Evolutionary conservation across 2,113 vertebrate genomes (phyloP), one percentile per base, ranked within the genome.

Genomic region (Cavia aperea): DNA sequence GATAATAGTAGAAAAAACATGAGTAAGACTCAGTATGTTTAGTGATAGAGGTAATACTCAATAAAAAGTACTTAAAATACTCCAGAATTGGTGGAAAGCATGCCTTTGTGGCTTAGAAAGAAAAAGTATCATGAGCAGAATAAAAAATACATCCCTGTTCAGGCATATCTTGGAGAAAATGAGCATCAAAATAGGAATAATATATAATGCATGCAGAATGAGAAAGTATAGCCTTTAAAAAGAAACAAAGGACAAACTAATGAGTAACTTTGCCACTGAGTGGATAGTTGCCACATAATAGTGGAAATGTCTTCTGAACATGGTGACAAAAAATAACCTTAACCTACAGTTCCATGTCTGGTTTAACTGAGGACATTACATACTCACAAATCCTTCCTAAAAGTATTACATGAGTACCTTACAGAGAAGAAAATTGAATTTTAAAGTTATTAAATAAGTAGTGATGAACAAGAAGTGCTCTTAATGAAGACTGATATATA

Each of bases 271-370:
- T 19, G 90, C 18, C 65, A 10, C 81, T 87, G 31, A 51, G 36
- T 9, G 26, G 54, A 73, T 62, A 91, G 87, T 49, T 93, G 70
- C 13, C 81, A 85, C 68, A 86, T 81, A 36, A 75, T 87, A 92
- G 83, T 66, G 36, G 49, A 87, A 81, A 26, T 89, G 0, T 49
- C 51, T 81, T 90, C 82, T 26, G 4, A 62, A 54, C 83, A 62
- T 81, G 78, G 60, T 81, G 58, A 91, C 65, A 77, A 88, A 93
- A 92, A 92, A 77, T 81, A 51, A 58, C 58, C 89, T 39, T 66
- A 75, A 8, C 29, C 56, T 39, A 66, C 58, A 60, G 29, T 92
- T 83, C 21, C 9, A 6, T 88, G n/a, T 63, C 43, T n/a, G 88
- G 0, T 89, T 72, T 82, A 88, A 95, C 51, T 77, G 62, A 86